Conservation (phyloP, 2,113 vertebrate genomes). For the Pantherophis guttatus region DNA sequence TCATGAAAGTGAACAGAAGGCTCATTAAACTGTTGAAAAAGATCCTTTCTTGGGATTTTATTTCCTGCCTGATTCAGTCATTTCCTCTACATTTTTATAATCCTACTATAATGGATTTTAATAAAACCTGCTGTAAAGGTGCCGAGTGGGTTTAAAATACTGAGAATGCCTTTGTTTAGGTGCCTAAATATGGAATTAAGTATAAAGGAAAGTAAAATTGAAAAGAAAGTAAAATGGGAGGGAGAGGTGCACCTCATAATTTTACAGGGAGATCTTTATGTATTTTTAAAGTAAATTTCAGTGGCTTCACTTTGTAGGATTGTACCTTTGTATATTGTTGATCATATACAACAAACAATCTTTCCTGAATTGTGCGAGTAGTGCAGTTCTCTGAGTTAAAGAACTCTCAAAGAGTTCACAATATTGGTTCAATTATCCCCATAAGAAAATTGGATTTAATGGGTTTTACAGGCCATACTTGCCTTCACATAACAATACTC, state of each 20-base stretch:
- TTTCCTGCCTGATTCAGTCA: neutral
- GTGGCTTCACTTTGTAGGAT: neutral
- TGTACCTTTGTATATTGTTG: neutral
- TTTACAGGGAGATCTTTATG: neutral
- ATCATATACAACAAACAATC: neutral
- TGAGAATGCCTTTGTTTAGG: neutral
- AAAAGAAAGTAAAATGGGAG: neutral
- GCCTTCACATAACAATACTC: conserved; percentile 2
- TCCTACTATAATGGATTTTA: conserved; percentile 2
- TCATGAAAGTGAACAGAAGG: conserved; percentile 10
- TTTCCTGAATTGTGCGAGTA: neutral
- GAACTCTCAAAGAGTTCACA: neutral
- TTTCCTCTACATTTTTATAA: conserved; percentile 10
- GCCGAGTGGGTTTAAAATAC: conserved; percentile 7
- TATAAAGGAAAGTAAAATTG: neutral
- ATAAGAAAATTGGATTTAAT: conserved; percentile 15
- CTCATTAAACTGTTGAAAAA: neutral
- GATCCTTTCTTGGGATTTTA: neutral
- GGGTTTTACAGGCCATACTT: neutral
- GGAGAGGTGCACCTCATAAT: neutral
- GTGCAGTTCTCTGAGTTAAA: neutral
- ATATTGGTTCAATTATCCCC: neutral
- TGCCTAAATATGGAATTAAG: conserved; percentile 11
- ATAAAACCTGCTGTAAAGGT: neutral
- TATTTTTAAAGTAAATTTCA: neutral